Base-by-base conservation (phyloP, 2,888 invertebrate genomes). In the Netelia melanura region DNA sequence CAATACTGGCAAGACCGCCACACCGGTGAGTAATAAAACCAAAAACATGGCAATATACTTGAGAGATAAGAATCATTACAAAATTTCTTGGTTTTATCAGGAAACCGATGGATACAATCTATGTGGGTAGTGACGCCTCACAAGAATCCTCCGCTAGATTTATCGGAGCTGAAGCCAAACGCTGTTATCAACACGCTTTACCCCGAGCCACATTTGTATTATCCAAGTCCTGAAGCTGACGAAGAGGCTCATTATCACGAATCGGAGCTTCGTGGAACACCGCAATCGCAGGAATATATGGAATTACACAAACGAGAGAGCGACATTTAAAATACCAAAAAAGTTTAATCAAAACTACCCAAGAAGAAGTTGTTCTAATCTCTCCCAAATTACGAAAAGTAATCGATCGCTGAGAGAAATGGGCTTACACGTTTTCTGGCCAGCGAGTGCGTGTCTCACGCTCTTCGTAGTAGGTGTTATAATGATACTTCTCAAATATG, bases 71-170 rank as follows among this genome's bases (percentile, higher is more conserved):
- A 38, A 72, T 65, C 72, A 52, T 44, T 43, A 21, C 54, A 65
- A 2, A 70, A 48, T 67, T 68, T 6, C 30, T 14, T 11, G 52
- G 70, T 80, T 6, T 82, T 91, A 92, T 44, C 91, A 97, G 98
- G 97, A 70, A 98, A 97, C 93, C 97, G 97, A 90, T 98, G 97
- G 97, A 94, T 98, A 83, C 96, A 97, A 21, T 97, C 98, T 1
- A 95, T 98, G 92, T 98, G 97, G 97, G 97, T 97, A 1, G 95
- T 97, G 54, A 97, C 97, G 5, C 98, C 98, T 0, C 97, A 97
- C 92, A 96, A 97, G 87, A 97, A 97, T 92, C 97, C 97, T 2
- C 96, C 98, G 0, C 93, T 98, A 3, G 98, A 98, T 92, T 95
- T 97, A 74, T 96, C 96, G 0, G 98, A 98, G 92, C 94, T 98